Evolutionary conservation across 2,797 vertebrate species (phyloP), one percentile per base, ranked within the genome.

Genomic region (Melanotaenia pygmaea): DNA sequence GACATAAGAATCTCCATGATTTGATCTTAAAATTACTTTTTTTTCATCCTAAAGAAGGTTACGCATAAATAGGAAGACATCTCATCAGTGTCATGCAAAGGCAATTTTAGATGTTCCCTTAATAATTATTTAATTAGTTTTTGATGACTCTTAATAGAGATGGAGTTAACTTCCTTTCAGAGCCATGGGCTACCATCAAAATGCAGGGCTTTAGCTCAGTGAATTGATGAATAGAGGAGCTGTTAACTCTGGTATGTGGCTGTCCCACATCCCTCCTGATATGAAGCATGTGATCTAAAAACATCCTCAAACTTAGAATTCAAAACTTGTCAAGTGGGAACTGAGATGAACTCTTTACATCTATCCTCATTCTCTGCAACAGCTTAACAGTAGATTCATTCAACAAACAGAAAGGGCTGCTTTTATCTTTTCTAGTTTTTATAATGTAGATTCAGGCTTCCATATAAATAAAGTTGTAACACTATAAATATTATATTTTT

Each of bases 271-370:
- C 54, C 64, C 59, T 67, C 32, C 7, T 50, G 65, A 86, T 81
- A 22, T 38, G 20, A 76, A 78, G 56, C 80, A 81, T 77, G 76
- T 71, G 76, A 79, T 28, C 38, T n/a, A 32, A 34, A 45, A 43
- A 75, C 58, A 50, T 14, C 1, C 4, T 22, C 26, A 5, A 16
- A 28, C 11, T 43, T 34, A 9, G 62, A 64, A 60, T 62, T 70
- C 32, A 64, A 58, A 75, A 69, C 45, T 56, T 14, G 51, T 45
- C 0, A 0, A 26, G 11, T 24, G 34, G 45, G n/a, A 77, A 56
- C 24, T 37, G 32, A 3, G 4, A 3, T 68, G 10, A 64, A 34
- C 32, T 53, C 37, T 20, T 61, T 30, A 20, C 18, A 43, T 37
- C 1, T 30, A 50, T 64, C 63, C 69, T 73, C 16, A 11, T 82